phyloP scores from a whole-genome alignment of 2,888 invertebrate species.

The Lordiphosa andalusiaca region DNA sequence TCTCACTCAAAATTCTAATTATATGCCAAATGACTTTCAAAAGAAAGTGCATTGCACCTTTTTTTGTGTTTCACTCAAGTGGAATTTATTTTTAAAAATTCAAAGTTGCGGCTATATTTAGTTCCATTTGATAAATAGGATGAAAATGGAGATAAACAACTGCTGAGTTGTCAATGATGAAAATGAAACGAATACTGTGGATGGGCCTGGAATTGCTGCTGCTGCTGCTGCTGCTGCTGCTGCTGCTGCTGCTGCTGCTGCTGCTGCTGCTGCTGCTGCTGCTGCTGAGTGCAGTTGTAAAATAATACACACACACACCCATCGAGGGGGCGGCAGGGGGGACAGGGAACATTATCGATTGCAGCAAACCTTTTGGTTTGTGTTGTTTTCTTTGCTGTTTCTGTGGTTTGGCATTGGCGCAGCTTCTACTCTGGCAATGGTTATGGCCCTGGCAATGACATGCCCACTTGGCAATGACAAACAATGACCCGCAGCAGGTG shows the following conservation, averaged over 20 bases:
- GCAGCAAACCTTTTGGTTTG: constrained; percentile 24
- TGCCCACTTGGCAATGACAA: constrained; percentile 48
- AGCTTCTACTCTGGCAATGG: constrained; percentile 3
- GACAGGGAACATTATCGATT: constrained; percentile 40
- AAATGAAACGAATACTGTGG: constrained; percentile 5
- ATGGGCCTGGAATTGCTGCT: constrained; percentile 2
- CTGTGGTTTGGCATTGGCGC: constrained; percentile 30
- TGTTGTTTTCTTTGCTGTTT: constrained; percentile 17
- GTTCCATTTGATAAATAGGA: constrained; percentile 24
- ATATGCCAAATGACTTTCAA: constrained; percentile 35
- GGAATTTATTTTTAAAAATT: constrained; percentile 56
- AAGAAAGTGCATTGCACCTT: constrained; percentile 64
- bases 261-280: constrained; percentile 3
- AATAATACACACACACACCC: constrained; percentile 16
- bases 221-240: constrained; percentile 4
- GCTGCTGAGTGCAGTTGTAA: constrained; percentile 21
- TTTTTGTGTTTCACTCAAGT: constrained; percentile 38
- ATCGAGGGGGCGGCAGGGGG: constrained; percentile 5
- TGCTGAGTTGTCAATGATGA: constrained; percentile 25
- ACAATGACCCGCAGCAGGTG: constrained; percentile 52
- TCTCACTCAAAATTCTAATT: constrained; percentile 34
- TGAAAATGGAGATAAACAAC: constrained; percentile 6
- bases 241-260: constrained; percentile 4
- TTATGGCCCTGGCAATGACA: constrained; percentile 54
- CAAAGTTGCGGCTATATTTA: constrained; percentile 38